Evolutionary conservation across 1,140 invertebrate species (phyloP).

Genomic region (Andrena cerasifolii): DNA sequence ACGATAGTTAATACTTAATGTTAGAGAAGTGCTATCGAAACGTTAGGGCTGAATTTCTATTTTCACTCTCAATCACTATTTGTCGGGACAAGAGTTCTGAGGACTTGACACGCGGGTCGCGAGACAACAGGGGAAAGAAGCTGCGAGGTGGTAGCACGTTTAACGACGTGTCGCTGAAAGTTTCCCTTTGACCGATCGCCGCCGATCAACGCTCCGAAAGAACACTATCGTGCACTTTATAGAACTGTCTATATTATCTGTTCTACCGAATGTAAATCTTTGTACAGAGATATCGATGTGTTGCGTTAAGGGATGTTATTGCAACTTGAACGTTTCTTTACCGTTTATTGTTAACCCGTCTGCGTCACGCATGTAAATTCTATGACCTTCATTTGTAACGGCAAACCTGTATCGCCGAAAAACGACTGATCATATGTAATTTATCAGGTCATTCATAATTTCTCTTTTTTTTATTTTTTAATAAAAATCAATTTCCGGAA

Average conservation of each 20-base stretch:
- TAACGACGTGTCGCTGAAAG: not conserved
- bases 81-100: slow-evolving; percentile 1
- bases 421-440: no score
- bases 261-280: slow-evolving; percentile 29
- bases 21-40: slow-evolving; percentile 49
- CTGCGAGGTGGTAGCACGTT: no score
- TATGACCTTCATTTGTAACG: no score
- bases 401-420: no score
- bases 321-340: not conserved
- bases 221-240: slow-evolving; percentile 13
- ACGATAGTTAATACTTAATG: slow-evolving; percentile 54
- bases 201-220: not conserved
- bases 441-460: no score
- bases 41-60: slow-evolving; percentile 50
- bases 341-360: no score
- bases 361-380: no score
- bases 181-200: not conserved
- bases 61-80: slow-evolving; percentile 54
- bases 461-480: no score
- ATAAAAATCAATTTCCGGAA: no score
- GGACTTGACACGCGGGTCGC: not conserved
- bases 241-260: slow-evolving; percentile 18
- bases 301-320: not conserved
- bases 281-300: slow-evolving; percentile 19
- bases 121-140: not conserved